Evolutionary conservation across 2,113 vertebrate species (phyloP).

Genomic region (Neomonachus schauinslandi): DNA sequence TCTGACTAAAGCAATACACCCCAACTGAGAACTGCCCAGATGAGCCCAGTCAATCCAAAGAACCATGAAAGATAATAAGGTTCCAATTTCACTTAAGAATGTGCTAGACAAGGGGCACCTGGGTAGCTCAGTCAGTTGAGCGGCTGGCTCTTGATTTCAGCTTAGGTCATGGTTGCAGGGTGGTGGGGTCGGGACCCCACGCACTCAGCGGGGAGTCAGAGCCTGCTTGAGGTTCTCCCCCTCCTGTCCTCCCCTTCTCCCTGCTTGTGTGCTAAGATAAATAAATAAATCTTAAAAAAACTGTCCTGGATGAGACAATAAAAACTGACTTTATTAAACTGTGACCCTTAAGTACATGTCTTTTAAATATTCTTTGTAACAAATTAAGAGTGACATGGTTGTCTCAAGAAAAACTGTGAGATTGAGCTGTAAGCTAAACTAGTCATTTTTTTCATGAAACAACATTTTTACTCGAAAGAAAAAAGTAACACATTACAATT

Average conservation of each 20-base stretch:
- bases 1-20: neutral
- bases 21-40: neutral
- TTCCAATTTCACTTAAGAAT: neutral
- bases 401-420: neutral
- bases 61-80: neutral
- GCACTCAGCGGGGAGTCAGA: neutral
- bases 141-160: neutral
- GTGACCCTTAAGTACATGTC: neutral
- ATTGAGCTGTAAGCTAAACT: neutral
- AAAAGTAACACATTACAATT: slow-evolving; percentile 23
- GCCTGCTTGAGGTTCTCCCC: neutral
- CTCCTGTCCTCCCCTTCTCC: neutral
- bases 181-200: neutral
- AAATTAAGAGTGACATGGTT: neutral
- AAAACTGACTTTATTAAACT: neutral
- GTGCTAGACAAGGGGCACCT: neutral
- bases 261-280: neutral
- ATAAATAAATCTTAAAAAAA: neutral
- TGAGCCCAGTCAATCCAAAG: neutral
- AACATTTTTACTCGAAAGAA: slow-evolving; percentile 33
- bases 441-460: neutral
- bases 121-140: neutral
- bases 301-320: neutral
- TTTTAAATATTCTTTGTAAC: neutral
- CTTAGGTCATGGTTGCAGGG: neutral